Evolutionary conservation across 1,140 invertebrate genomes (phyloP), one percentile per base, ranked within the genome.

Genomic region (Dendroctonus ponderosae): DNA sequence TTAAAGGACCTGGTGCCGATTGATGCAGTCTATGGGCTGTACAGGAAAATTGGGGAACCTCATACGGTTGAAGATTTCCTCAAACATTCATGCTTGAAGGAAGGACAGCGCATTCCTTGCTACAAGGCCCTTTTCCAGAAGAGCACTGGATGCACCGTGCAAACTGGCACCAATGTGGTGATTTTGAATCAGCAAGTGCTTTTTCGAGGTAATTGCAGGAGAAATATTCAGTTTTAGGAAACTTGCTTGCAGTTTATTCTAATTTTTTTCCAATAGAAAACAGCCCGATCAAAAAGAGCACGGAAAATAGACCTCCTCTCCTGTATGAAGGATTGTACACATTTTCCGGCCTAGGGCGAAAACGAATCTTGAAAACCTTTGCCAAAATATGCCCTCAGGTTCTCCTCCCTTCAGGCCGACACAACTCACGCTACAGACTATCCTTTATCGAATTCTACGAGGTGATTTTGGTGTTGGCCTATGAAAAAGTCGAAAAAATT

Each of bases 401-500:
- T 50, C 62, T 74, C 44, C 60, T 70, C 48, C 67, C 76, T 6
- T 66, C 53, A 0, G 71, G 73, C 70, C 7, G 72, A 43, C 78
- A 82, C 40, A 73, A 80, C 50, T 73, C 83, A 46, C 74, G 81
- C 51, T 80, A 83, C 66, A 72, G 80, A 63, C 69, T 85, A 8
- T 80, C 81, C 0, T 85, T 85, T 74, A 80, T 83, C 40, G 84
- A 85, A 74, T 85, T 85, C 76, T 85, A 82, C 60, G 81, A 85
- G 76, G 79, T 75, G 53, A 71, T 72, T 74, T 76, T 77, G 57
- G 76, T 49, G 49, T 73, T 44, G 77, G 77, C 69, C 3, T 62
- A 48, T 42, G 59, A 46, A 38, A 71, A 71, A 54, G 66, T 64
- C 2, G 70, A 68, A 57, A 26, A 26, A 26, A 3, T 2, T 26